phyloP scores from a whole-genome alignment of 64 coral and sea anemone species.

The Acropora tenuis region DNA sequence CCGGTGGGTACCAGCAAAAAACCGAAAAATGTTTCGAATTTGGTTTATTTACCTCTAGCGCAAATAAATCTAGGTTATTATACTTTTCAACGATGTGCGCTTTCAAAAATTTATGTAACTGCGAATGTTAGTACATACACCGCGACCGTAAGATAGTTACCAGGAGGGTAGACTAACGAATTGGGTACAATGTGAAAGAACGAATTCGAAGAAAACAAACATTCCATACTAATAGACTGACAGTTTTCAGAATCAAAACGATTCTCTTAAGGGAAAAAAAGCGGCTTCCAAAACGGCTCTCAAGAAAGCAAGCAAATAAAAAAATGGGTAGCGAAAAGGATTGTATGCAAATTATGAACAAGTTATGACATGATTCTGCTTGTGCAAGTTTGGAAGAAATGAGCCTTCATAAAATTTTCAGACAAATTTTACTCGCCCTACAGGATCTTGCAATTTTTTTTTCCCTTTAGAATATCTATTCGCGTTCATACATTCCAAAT shows the following conservation, averaged over 20 bases:
- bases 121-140: background rate
- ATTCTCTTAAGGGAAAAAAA: background rate
- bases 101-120: background rate
- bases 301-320: background rate
- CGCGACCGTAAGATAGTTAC: background rate
- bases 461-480: too few relatives aligned
- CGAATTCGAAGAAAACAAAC: background rate
- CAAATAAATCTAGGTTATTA: background rate
- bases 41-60: conserved; percentile 14
- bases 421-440: too few relatives aligned
- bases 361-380: background rate
- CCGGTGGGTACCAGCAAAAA: conserved; percentile 32
- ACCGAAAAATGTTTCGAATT: conserved; percentile 26
- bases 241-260: background rate
- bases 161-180: background rate
- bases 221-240: background rate
- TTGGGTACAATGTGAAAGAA: background rate
- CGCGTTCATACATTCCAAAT: too few relatives aligned
- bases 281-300: background rate
- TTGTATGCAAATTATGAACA: too few relatives aligned
- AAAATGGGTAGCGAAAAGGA: background rate
- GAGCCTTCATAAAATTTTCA: too few relatives aligned
- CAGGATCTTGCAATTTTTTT: too few relatives aligned
- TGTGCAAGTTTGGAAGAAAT: background rate
- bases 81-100: background rate